Base-by-base conservation (phyloP, 2,888 invertebrate genomes). In the Alitta virens region DNA sequence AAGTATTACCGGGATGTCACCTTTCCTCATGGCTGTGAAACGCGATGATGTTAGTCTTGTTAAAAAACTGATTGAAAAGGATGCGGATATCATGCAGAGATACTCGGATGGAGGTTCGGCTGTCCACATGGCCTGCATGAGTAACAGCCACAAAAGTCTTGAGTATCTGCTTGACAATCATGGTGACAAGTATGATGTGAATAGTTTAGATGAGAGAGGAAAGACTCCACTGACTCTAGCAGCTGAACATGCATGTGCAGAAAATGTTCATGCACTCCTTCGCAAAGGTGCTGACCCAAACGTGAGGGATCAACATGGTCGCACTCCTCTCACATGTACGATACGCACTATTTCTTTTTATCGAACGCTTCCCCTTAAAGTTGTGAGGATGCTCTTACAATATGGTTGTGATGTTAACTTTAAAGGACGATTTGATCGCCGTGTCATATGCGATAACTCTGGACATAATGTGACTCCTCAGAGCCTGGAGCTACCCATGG, bases 11-110 rank as follows among this genome's bases (percentile, higher is more conserved):
- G 59, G 59, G 7, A 49, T 52, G 18, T 59, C 59, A 9, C 51
- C 59, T 14, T 59, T 59, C 52, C 59, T 59, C 5, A 59, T 59
- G 59, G 59, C 59, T 9, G 24, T 59, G 9, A 59, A 59, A n/a
- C 33, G 59, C 1, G 59, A 59, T 38, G 59, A 59, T 21, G 50
- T 59, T 21, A 23, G 27, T 2, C 52, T 59, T 1, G 51, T 51
- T 16, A 23, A 59, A 40, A 59, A 59, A 24, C 33, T 59, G 24
- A 51, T 51, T 24, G 21, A 24, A 16, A 26, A 21, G 25, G 59
- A 51, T 12, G 46, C 49, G 23, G 23, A 59, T 27, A 51, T 59
- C 24, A 27, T 33, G 51, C 59, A 59, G 59, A 49, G 38, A 40
- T 59, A 59, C 16, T 50, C 51, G 59, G 21, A 25, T 16, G 59